Evolutionary conservation across 2,797 vertebrate species (phyloP), one percentile per base, ranked within the genome.

Genomic region (Danio kyathit): DNA sequence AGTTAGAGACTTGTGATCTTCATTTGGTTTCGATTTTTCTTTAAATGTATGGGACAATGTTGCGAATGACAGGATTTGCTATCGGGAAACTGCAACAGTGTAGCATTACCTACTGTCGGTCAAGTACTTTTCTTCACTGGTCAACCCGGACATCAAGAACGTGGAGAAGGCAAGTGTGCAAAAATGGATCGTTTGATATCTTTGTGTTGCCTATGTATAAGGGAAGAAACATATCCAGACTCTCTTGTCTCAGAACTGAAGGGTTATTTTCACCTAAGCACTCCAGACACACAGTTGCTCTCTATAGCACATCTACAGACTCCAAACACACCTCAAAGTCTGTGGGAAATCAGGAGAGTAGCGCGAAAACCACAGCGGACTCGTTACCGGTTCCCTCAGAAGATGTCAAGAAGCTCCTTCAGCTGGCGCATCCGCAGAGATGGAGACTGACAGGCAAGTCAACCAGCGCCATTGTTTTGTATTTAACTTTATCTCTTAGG

Each of bases 391-490:
- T 92, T 14, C 90, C 91, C 0, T 44, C 90, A 86, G 86, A 92
- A 11, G 96, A 97, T 63, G 90, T 93, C 3, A 92, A 76, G 51
- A 93, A 94, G 90, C 92, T 98, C 40, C 46, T 96, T 81, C 71
- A 83, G 19, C 91, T 98, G 21, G 95, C 95, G 67, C 84, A 91
- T 13, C 94, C 96, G 0, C 95, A 97, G 92, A 95, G 96, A 88
- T 89, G 95, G 91, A 94, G 93, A 43, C 88, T 98, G 79, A 78
- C 96, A 93, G 96, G 97, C 97, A 95, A 80, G 76, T 49, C 17
- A 14, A 38, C 74, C 43, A 19, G 6, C 16, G 60, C 11, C 13
- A 3, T 21, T 46, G 5, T 43, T 65, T 9, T 16, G 9, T 29
- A 54, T 65, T 80, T n/a, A 57, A 11, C 40, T 5, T 48, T 38